Percentiles rank a stretch among this genome's conserved stretches.
Evolutionary conservation across 1,140 invertebrate species (phyloP).

Genomic region (Drosophila sproati): DNA sequence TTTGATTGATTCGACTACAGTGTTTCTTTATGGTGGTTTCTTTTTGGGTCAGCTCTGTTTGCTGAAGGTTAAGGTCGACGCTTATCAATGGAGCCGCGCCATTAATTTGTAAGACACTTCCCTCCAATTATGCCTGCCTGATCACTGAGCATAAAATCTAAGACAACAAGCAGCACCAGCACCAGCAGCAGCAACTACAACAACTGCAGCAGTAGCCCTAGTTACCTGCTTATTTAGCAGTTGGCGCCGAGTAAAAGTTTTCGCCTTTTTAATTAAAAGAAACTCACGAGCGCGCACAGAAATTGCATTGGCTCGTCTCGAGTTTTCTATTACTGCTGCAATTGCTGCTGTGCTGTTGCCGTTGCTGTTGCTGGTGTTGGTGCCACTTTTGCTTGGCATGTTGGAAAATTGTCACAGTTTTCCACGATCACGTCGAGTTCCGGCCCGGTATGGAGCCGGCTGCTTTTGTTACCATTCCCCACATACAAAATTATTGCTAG

Average conservation of each 20-base stretch:
- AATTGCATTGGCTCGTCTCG: conserved; percentile 53
- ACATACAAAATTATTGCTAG: conserved; percentile 72
- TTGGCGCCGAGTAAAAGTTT: conserved; percentile 77
- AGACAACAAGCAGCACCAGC: conserved; percentile 51
- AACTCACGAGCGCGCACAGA: conserved; percentile 65
- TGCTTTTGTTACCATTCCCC: conserved; percentile 74
- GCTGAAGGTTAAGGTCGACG: conserved; percentile 48
- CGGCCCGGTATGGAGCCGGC: conserved; percentile 46
- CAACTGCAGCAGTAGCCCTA: conserved; percentile 61
- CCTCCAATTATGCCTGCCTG: conserved; percentile 40
- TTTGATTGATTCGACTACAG: background rate
- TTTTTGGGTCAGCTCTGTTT: conserved; percentile 8
- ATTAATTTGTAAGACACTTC: conserved; percentile 46
- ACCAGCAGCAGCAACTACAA: conserved; percentile 23
- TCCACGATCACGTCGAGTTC: conserved; percentile 69
- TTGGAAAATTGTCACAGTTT: conserved; percentile 79
- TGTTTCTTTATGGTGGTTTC: background rate
- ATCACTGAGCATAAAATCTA: conserved; percentile 81
- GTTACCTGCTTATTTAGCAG: conserved; percentile 73
- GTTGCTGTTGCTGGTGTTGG: conserved; percentile 18
- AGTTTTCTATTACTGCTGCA: conserved; percentile 52
- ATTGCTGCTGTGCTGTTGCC: conserved; percentile 15
- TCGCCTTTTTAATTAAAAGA: conserved; percentile 82
- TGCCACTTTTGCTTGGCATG: conserved; percentile 19
- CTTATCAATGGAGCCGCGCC: conserved; percentile 33